phyloP scores from a whole-genome alignment of 1,140 invertebrate genomes.

The Popillia japonica region DNA sequence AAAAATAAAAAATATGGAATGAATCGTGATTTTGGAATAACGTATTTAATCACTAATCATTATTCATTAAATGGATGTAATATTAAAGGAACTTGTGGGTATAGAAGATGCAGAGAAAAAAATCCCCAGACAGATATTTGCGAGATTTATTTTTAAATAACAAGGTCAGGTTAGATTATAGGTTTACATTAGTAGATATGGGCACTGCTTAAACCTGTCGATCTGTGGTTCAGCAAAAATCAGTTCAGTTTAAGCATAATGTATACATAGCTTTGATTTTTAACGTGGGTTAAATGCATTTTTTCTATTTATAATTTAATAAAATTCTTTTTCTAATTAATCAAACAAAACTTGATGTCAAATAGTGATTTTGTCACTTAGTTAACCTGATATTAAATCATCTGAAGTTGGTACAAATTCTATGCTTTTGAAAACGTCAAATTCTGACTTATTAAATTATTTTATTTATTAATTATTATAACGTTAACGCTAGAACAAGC shows the following conservation, averaged over 20 bases:
- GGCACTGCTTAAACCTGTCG: not conserved
- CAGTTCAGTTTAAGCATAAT: not conserved
- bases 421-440: no score
- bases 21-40: not conserved
- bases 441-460: no score
- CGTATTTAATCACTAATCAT: not conserved
- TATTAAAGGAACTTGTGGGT: not conserved
- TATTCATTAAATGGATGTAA: not conserved
- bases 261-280: no score
- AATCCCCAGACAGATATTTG: not conserved
- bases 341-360: no score
- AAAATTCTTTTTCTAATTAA: no score
- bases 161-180: slow-evolving; percentile 29
- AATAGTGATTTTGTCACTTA: no score
- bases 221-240: not conserved
- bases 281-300: no score
- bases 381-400: no score
- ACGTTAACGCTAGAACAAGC: no score
- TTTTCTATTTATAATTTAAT: no score
- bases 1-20: not conserved
- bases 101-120: slow-evolving; percentile 1
- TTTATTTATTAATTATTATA: no score
- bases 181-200: slow-evolving; percentile 11
- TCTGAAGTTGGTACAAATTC: no score
- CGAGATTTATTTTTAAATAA: not conserved